Evolutionary conservation across 1,140 invertebrate genomes (phyloP).

Genomic region (Euwallacea similis): DNA sequence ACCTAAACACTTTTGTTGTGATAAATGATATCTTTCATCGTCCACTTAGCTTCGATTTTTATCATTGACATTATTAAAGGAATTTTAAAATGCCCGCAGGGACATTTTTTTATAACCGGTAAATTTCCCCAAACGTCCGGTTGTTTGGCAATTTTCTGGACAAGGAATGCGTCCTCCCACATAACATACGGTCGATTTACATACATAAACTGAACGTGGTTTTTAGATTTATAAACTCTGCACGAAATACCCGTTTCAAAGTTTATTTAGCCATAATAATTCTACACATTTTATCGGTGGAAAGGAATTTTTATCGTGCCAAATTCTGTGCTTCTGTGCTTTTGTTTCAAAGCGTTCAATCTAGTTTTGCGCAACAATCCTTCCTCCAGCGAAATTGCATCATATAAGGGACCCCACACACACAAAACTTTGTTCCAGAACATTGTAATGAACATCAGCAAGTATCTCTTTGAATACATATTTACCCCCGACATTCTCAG

Average conservation of each 20-base stretch:
- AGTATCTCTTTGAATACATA: too few species aligned
- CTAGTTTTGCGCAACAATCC: neutral
- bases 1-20: too few species aligned
- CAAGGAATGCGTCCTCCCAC: conserved; percentile 9
- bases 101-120: neutral
- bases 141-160: too few species aligned
- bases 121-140: neutral
- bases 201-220: conserved; percentile 9
- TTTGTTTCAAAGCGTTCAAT: neutral
- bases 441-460: too few species aligned
- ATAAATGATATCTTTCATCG: too few species aligned
- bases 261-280: conserved; percentile 20
- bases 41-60: too few species aligned
- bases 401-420: neutral
- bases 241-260: neutral
- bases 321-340: conserved; percentile 15
- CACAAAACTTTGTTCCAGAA: too few species aligned
- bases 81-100: too few species aligned
- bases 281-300: conserved; percentile 16
- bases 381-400: neutral
- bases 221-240: conserved; percentile 8
- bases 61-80: too few species aligned
- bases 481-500: too few species aligned
- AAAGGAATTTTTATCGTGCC: conserved; percentile 18
- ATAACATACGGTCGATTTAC: neutral